Percentiles rank a stretch among this genome's conserved stretches.
phyloP scores from a whole-genome alignment of 2,113 vertebrate genomes.

The Sceloporus tristichus region DNA sequence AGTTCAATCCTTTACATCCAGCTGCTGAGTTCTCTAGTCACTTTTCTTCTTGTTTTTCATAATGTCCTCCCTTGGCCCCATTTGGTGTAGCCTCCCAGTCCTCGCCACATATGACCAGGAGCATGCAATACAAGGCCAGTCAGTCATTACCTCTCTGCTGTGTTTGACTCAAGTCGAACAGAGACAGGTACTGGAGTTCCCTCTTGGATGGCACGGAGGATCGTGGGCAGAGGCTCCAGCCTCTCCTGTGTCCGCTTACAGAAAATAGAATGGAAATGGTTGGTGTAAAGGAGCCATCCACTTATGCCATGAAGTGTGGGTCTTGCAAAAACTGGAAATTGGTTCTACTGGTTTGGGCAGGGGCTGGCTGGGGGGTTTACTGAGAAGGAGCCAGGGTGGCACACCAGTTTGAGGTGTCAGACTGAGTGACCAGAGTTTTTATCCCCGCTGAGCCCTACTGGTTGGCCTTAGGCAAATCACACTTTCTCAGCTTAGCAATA shows the following conservation, averaged over 20 bases:
- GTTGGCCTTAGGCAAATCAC: too few species aligned
- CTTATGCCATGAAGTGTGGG: too few species aligned
- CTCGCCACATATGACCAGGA: neutral
- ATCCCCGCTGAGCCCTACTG: too few species aligned
- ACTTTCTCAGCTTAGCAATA: too few species aligned
- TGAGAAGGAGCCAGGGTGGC: too few species aligned
- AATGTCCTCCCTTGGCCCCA: neutral
- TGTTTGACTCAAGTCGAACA: conserved; percentile 58
- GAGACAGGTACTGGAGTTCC: conserved; percentile 79
- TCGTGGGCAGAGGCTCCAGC: conserved; percentile 89
- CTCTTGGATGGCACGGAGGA: conserved; percentile 88
- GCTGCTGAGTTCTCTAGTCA: neutral
- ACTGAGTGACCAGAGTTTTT: too few species aligned
- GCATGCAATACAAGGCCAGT: conserved; percentile 25
- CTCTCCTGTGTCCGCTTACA: conserved; percentile 83
- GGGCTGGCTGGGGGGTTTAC: neutral
- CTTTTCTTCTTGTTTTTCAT: neutral
- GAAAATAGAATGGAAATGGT: neutral
- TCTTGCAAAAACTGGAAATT: neutral
- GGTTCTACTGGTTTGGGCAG: neutral
- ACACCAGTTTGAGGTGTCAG: too few species aligned
- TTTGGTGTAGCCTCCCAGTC: too few species aligned
- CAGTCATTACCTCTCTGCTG: conserved; percentile 4
- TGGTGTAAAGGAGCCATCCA: too few species aligned
- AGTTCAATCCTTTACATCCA: neutral